Percentiles rank a stretch among this genome's conserved stretches.
These are phyloP conservation scores for Euplagia quadripunctaria DNA, from an alignment of 2,888 invertebrate species.

Conservation along the genomic window DNA sequence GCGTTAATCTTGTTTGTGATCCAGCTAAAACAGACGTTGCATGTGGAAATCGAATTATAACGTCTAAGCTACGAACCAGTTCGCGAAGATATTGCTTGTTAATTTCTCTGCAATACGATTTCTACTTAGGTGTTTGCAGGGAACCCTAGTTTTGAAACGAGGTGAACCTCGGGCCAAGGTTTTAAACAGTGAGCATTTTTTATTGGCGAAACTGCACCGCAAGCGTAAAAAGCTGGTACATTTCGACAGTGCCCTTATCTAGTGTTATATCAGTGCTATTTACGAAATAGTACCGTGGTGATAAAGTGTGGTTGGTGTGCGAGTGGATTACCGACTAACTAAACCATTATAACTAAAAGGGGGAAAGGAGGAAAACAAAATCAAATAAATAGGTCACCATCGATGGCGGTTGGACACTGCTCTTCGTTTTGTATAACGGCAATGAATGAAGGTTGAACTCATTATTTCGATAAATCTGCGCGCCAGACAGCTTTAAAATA, in stretches of 20 bases:
- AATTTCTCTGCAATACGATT: conserved; percentile 22
- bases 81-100: conserved; percentile 21
- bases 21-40: conserved; percentile 27
- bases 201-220: conserved; percentile 62
- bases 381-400: conserved; percentile 54
- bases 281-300: conserved; percentile 62
- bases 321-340: conserved; percentile 75
- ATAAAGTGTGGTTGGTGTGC: conserved; percentile 84
- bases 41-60: conserved; percentile 35
- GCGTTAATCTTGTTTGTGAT: conserved; percentile 43
- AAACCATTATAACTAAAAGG: conserved; percentile 68
- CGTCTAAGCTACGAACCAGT: conserved; percentile 24
- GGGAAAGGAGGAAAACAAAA: conserved; percentile 40
- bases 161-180: conserved; percentile 57
- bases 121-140: conserved; percentile 46
- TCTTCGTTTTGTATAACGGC: conserved; percentile 51
- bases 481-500: conserved; percentile 37
- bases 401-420: conserved; percentile 69
- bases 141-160: conserved; percentile 53
- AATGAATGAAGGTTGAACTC: conserved; percentile 70
- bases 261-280: conserved; percentile 67
- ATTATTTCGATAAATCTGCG: conserved; percentile 71
- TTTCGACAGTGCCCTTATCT: conserved; percentile 67
- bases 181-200: conserved; percentile 50
- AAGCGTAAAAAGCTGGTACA: conserved; percentile 70